Evolutionary conservation across 1,140 invertebrate genomes (phyloP).

Genomic region (Lycorma delicatula): DNA sequence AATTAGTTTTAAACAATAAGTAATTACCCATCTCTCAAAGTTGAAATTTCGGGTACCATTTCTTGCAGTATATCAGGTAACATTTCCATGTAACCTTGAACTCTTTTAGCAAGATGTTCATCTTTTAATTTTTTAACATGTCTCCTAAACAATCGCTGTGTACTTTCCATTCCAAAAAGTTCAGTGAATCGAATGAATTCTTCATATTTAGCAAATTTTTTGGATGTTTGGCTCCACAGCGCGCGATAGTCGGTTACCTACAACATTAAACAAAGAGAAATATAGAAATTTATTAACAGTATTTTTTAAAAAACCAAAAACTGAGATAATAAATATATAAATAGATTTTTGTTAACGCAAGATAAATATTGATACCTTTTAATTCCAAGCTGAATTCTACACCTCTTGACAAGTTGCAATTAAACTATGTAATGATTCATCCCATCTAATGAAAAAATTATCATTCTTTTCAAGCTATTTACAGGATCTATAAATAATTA

Average conservation of each 20-base stretch:
- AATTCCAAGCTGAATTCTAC: too few species aligned
- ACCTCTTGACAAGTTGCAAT: too few species aligned
- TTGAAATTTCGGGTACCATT: slow-evolving; percentile 71
- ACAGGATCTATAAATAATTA: too few species aligned
- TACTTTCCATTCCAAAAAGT: slow-evolving; percentile 78
- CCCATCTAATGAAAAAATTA: too few species aligned
- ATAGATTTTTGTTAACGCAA: too few species aligned
- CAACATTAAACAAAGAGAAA: background rate
- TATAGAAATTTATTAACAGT: too few species aligned
- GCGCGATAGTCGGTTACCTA: slow-evolving; percentile 68
- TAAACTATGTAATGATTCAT: too few species aligned
- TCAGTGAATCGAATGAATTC: slow-evolving; percentile 89
- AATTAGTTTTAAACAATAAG: slow-evolving; percentile 10
- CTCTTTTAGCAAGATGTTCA: slow-evolving; percentile 70
- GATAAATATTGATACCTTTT: too few species aligned
- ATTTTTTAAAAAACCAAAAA: too few species aligned
- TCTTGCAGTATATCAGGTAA: slow-evolving; percentile 72
- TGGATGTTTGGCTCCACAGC: slow-evolving; percentile 76
- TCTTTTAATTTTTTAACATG: slow-evolving; percentile 81
- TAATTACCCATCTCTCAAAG: slow-evolving; percentile 60
- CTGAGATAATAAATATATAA: too few species aligned
- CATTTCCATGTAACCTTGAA: slow-evolving; percentile 71
- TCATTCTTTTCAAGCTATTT: too few species aligned
- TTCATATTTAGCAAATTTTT: slow-evolving; percentile 75
- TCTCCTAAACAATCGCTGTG: slow-evolving; percentile 67